phyloP scores from a whole-genome alignment of 2,888 invertebrate genomes.

The Enchytraeus crypticus region DNA sequence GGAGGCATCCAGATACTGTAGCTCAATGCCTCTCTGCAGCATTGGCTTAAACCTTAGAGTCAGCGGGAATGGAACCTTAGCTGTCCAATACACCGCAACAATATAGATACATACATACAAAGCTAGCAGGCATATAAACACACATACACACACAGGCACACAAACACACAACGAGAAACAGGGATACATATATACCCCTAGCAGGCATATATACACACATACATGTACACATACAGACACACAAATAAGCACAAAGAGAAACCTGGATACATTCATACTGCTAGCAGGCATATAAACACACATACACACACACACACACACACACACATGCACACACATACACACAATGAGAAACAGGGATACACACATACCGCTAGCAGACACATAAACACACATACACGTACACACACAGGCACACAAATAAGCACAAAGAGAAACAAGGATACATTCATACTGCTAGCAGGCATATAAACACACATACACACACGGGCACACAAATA shows the following conservation, averaged over 20 bases:
- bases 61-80: conserved; percentile 97
- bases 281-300: too few relatives aligned
- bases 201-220: not conserved
- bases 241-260: not conserved
- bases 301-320: too few relatives aligned
- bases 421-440: too few relatives aligned
- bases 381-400: not conserved
- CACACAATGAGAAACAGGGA: not conserved
- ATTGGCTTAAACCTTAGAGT: conserved; percentile 97
- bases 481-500: too few relatives aligned
- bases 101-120: too few relatives aligned
- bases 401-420: not conserved
- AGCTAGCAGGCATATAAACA: too few relatives aligned
- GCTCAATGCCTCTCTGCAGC: conserved; percentile 94
- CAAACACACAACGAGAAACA: not conserved
- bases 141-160: not conserved
- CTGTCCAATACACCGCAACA: conserved; percentile 51
- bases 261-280: too few relatives aligned
- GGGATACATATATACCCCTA: not conserved
- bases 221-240: not conserved
- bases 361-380: not conserved
- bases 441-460: too few relatives aligned
- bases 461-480: too few relatives aligned
- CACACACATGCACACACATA: not conserved
- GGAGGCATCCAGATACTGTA: conserved; percentile 87